Evolutionary conservation across 92 coral and sea anemone genomes (phyloP).

Genomic region (Zoanthus solanderi): DNA sequence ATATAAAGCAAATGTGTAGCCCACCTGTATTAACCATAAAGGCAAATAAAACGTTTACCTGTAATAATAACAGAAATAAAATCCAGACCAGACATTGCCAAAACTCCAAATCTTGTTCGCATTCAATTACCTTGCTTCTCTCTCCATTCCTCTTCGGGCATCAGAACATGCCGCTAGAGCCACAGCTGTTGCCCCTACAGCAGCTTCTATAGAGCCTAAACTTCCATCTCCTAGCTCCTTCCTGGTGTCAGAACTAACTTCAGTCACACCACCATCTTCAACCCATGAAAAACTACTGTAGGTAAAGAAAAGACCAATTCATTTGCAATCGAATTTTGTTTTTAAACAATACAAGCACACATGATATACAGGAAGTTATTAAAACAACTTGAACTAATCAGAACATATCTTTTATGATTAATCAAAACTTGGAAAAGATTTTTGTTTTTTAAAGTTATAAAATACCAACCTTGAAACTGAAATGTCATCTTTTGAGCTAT

Average conservation of each 20-base stretch:
- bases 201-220: constrained; percentile 63
- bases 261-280: constrained; percentile 64
- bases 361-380: background rate
- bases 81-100: no score
- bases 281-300: constrained; percentile 67
- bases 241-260: constrained; percentile 3
- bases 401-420: background rate
- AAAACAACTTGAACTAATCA: background rate
- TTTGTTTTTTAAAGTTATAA: background rate
- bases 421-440: background rate
- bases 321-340: background rate
- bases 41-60: no score
- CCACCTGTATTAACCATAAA: no score
- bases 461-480: constrained; percentile 88
- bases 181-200: constrained; percentile 84
- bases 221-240: constrained; percentile 42
- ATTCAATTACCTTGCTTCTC: constrained; percentile 65
- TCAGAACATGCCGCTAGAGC: constrained; percentile 87
- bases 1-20: no score
- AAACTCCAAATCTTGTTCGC: no score
- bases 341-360: background rate
- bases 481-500: constrained; percentile 71
- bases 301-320: background rate
- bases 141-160: constrained; percentile 77
- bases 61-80: no score